These are phyloP conservation scores for Girardinichthys multiradiatus DNA, from an alignment of 2,113 vertebrate genomes.

Conservation along the genomic window DNA sequence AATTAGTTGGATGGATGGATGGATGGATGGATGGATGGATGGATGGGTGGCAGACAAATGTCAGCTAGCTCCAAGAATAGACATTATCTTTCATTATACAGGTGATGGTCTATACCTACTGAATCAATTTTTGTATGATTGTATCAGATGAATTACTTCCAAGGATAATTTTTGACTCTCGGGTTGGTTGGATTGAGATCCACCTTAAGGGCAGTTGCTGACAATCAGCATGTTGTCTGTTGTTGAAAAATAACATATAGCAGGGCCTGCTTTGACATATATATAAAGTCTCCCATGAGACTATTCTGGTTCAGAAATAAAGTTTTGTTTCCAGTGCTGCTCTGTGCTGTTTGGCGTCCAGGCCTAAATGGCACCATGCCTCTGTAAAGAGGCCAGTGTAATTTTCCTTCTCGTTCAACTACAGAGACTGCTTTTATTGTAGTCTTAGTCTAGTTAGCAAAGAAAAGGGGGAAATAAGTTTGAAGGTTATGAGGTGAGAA, in stretches of 20 bases:
- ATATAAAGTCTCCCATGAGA: constrained; percentile 26
- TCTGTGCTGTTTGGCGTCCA: constrained; percentile 60
- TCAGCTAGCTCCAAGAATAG: no score
- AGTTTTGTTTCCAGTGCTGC: constrained; percentile 42
- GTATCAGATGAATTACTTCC: constrained; percentile 29
- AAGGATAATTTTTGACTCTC: constrained; percentile 15
- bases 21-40: no score
- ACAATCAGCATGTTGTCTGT: constrained; percentile 26
- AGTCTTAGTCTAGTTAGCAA: constrained; percentile 37
- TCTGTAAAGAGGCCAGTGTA: constrained; percentile 41
- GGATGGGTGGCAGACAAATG: no score
- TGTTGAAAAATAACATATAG: constrained; percentile 13
- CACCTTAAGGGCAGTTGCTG: constrained; percentile 10
- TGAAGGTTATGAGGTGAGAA: constrained; percentile 43
- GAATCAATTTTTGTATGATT: no score
- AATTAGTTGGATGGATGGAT: no score
- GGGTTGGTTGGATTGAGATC: constrained; percentile 10
- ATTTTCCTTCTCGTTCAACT: constrained; percentile 54
- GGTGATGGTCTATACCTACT: no score
- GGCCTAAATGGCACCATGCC: constrained; percentile 54
- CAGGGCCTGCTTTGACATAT: constrained; percentile 3
- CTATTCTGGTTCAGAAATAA: constrained; percentile 36
- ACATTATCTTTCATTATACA: no score
- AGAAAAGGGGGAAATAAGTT: constrained; percentile 43
- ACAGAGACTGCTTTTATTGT: constrained; percentile 55